Evolutionary conservation across 1,140 invertebrate species (phyloP).

Genomic region (Ceratina calcarata): DNA sequence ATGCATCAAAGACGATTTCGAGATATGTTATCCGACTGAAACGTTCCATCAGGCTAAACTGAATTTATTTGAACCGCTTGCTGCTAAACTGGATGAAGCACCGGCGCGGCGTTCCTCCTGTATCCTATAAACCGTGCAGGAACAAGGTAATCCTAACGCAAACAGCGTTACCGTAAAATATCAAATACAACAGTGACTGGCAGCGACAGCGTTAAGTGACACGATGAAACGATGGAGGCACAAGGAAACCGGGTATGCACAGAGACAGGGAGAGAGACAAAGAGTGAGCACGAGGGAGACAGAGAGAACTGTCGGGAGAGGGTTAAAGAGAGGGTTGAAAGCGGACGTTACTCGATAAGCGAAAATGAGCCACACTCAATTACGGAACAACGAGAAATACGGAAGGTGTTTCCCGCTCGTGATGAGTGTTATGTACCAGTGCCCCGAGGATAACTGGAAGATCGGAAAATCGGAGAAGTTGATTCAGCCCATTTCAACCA

Average conservation of each 20-base stretch:
- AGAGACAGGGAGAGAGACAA: neutral
- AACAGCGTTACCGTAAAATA: slow-evolving; percentile 25
- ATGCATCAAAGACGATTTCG: neutral
- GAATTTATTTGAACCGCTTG: slow-evolving; percentile 24
- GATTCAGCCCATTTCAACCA: neutral
- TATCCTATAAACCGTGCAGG: slow-evolving; percentile 10
- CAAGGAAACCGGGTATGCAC: neutral
- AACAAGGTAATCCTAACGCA: slow-evolving; percentile 34
- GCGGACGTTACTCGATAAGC: neutral
- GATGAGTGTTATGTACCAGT: neutral
- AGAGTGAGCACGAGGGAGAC: neutral
- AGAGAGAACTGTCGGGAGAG: no score
- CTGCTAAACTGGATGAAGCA: slow-evolving; percentile 5
- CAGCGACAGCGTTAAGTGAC: slow-evolving; percentile 29
- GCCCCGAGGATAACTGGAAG: neutral
- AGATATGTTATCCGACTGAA: neutral
- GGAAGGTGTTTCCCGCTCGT: neutral
- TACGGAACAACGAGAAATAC: slow-evolving; percentile 7
- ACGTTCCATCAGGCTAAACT: neutral
- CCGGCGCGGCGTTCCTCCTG: neutral
- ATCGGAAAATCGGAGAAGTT: neutral
- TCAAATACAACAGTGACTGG: slow-evolving; percentile 29
- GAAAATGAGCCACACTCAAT: slow-evolving; percentile 20
- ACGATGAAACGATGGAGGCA: neutral
- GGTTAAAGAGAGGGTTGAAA: neutral